Evolutionary conservation across 2,888 invertebrate species (phyloP).

Genomic region (Leptura quadrifasciata): DNA sequence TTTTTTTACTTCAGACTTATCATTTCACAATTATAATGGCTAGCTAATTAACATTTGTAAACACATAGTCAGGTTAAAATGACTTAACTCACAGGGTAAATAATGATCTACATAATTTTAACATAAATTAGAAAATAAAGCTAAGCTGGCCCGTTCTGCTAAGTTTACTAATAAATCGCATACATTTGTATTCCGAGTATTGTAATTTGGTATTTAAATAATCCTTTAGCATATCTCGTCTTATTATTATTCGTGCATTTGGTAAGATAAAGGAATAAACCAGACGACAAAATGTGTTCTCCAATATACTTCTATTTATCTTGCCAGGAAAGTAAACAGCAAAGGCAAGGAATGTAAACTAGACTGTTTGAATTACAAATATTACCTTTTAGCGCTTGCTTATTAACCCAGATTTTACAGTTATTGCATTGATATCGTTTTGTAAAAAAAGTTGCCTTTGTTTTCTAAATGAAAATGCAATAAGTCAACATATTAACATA

Average conservation of each 20-base stretch:
- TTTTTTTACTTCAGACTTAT: no score
- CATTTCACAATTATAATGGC: neutral
- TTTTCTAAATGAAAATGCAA: no score
- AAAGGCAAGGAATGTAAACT: constrained; percentile 54
- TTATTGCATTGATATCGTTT: constrained; percentile 13
- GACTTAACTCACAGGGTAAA: constrained; percentile 19
- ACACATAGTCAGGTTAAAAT: neutral
- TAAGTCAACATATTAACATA: no score
- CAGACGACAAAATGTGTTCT: constrained; percentile 53
- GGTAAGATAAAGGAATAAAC: constrained; percentile 53
- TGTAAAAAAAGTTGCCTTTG: no score
- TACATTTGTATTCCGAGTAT: constrained; percentile 39
- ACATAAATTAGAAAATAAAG: constrained; percentile 29
- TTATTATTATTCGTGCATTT: constrained; percentile 51
- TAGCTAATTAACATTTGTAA: constrained; percentile 14
- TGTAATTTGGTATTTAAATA: constrained; percentile 58
- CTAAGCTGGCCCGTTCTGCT: constrained; percentile 17
- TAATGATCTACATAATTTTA: constrained; percentile 28
- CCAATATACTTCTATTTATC: constrained; percentile 57
- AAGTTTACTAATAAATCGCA: constrained; percentile 41
- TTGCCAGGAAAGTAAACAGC: constrained; percentile 51
- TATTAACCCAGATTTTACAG: constrained; percentile 41
- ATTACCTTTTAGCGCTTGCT: constrained; percentile 51
- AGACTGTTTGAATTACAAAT: constrained; percentile 55
- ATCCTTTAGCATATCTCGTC: constrained; percentile 51